Conservation (phyloP, 2,797 vertebrate genomes). For the Coilia nasus region DNA sequence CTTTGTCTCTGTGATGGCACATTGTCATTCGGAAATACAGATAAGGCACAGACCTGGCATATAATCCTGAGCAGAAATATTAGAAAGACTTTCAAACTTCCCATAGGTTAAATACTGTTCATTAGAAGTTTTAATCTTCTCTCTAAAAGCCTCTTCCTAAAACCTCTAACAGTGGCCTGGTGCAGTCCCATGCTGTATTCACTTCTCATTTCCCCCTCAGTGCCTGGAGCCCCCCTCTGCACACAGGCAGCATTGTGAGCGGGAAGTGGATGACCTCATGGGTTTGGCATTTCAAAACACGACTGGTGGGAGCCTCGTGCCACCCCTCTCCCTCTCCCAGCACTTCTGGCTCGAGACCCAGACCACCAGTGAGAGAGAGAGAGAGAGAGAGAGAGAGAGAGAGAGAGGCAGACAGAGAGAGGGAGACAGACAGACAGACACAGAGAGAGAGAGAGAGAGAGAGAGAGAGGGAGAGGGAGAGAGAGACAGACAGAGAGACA, state of each 20-base stretch:
- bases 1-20: neutral
- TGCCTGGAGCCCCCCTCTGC: conserved; percentile 33
- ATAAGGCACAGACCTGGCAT: neutral
- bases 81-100: neutral
- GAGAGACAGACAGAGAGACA: neutral
- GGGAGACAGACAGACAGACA: neutral
- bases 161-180: conserved; percentile 33
- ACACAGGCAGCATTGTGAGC: conserved; percentile 38
- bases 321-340: conserved; percentile 26
- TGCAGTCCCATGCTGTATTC: neutral
- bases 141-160: neutral
- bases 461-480: conserved; percentile 34
- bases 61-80: neutral
- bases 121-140: neutral
- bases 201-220: neutral
- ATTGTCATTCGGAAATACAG: neutral
- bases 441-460: neutral
- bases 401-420: neutral
- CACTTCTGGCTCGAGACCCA: neutral
- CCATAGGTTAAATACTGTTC: neutral
- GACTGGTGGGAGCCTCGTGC: neutral
- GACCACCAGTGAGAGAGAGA: conserved; percentile 38
- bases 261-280: conserved; percentile 48
- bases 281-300: conserved; percentile 48
- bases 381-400: neutral